A percentile compares a stretch with the other conserved stretches of the same genome.
phyloP scores from a whole-genome alignment of 2,888 invertebrate species.

The Drosophila kambysellisi region DNA sequence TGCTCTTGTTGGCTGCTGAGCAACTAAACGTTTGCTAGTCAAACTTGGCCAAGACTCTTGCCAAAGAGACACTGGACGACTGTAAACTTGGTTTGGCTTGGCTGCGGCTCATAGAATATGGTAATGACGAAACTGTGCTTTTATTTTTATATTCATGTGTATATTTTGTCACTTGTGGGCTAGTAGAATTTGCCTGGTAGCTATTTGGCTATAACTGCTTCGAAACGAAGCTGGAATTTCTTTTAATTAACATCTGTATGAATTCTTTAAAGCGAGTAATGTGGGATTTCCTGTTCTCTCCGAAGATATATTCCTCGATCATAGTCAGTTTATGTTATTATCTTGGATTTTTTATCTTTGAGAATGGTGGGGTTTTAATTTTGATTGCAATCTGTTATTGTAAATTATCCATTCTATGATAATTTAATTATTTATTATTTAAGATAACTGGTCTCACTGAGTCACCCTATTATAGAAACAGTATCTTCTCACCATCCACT shows the following conservation, averaged over 20 bases:
- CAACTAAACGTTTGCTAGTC: slow-evolving; percentile 66
- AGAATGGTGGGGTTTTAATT: neutral
- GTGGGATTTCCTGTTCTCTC: slow-evolving; percentile 35
- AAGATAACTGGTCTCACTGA: slow-evolving; percentile 10
- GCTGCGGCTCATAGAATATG: slow-evolving; percentile 61
- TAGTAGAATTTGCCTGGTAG: slow-evolving; percentile 40
- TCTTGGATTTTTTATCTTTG: neutral
- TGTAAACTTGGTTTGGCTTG: slow-evolving; percentile 20
- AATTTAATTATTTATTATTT: neutral
- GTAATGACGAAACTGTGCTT: slow-evolving; percentile 64
- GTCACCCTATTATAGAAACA: slow-evolving; percentile 30
- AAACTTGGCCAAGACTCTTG: slow-evolving; percentile 66
- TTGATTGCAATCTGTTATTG: neutral
- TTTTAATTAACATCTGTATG: slow-evolving; percentile 26
- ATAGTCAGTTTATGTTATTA: neutral
- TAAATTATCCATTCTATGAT: neutral
- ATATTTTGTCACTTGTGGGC: slow-evolving; percentile 73
- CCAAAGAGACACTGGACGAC: slow-evolving; percentile 39
- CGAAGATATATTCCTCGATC: neutral
- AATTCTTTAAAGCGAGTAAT: slow-evolving; percentile 9
- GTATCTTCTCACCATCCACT: neutral
- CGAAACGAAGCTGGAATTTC: slow-evolving; percentile 21
- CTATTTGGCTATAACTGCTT: slow-evolving; percentile 22
- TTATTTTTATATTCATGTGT: slow-evolving; percentile 72
- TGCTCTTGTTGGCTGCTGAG: slow-evolving; percentile 52